These are phyloP conservation scores for Octonoba sinensis DNA, from an alignment of 2,888 invertebrate species.

Conservation along the genomic window DNA sequence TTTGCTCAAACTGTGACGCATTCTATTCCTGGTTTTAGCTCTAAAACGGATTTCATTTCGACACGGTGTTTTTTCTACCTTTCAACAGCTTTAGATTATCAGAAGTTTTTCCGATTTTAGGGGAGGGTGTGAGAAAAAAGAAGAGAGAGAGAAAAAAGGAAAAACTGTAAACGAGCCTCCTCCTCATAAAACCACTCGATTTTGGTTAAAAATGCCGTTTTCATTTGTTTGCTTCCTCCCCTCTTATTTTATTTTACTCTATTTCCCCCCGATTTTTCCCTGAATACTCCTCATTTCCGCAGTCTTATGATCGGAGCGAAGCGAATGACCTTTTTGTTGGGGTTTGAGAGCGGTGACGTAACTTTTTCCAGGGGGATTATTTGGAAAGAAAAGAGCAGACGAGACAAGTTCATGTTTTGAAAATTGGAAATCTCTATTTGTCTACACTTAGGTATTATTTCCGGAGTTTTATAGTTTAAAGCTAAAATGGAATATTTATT, in stretches of 20 bases:
- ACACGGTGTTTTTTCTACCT: constrained; percentile 46
- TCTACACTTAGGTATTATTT: too few species aligned
- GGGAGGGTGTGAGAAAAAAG: constrained; percentile 1
- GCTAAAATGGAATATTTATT: too few species aligned
- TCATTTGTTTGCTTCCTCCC: constrained; percentile 27
- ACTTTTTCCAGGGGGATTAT: neutral
- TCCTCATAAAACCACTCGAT: constrained; percentile 48
- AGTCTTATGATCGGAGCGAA: constrained; percentile 17
- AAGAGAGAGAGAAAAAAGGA: constrained; percentile 4
- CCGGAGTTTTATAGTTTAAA: too few species aligned
- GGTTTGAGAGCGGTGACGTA: constrained; percentile 45
- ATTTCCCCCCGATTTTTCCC: constrained; percentile 23
- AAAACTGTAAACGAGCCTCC: constrained; percentile 48
- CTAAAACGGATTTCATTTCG: constrained; percentile 61
- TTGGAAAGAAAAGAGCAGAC: neutral
- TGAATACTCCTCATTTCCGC: constrained; percentile 37
- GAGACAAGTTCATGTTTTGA: constrained; percentile 7
- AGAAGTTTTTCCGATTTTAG: constrained; percentile 14
- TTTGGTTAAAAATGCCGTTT: constrained; percentile 56
- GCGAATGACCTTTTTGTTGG: constrained; percentile 59
- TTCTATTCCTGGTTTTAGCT: constrained; percentile 15
- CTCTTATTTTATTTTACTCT: constrained; percentile 27
- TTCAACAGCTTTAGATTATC: constrained; percentile 32
- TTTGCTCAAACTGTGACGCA: constrained; percentile 54
- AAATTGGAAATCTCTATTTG: neutral